Base-by-base conservation (phyloP, 2,888 invertebrate genomes). In the Cantharis flavilabris region DNA sequence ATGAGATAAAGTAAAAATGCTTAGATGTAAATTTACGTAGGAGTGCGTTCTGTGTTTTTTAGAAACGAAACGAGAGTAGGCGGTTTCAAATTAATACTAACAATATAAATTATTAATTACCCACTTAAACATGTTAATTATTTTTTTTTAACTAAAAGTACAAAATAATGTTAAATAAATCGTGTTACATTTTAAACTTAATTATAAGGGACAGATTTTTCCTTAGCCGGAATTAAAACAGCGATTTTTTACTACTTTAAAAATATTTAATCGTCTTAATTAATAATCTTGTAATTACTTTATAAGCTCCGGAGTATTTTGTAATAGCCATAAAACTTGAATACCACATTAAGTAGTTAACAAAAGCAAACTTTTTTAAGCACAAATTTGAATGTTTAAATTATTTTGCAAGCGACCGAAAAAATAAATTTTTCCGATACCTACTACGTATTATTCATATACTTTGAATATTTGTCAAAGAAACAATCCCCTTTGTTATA, bases 1-100 rank as follows among this genome's bases (percentile, higher is more conserved):
- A 9, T 72, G 30, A n/a, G 30, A 69, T 76, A 62, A 76, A 76
- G 63, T 28, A 69, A 63, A 75, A 72, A 70, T 75, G 33, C 67
- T 18, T 64, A 20, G 64, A 70, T 64, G 64, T 28, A 70, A 73
- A 69, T 67, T 73, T 49, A 49, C 49, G 49, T 49, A 49, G 49
- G 49, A 49, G 49, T 49, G 49, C 49, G 49, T 49, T n/a, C n/a
- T 49, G n/a, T n/a, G 49, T 67, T 67, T 67, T 16, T 64, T 4
- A 9, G 20, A 64, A 64, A 64, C 64, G 20, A 23, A 23, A 67
- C 20, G 26, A 67, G 26, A 20, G 65, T n/a, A 26, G 13, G 64
- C 64, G 18, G 18, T 64, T 64, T 64, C 13, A 64, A 64, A 64
- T 67, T 23, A 23, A 49, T 49, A 49, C n/a, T 49, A 49, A 49